phyloP scores from a whole-genome alignment of 2,797 vertebrate genomes.

The Hoplostethus atlanticus region DNA sequence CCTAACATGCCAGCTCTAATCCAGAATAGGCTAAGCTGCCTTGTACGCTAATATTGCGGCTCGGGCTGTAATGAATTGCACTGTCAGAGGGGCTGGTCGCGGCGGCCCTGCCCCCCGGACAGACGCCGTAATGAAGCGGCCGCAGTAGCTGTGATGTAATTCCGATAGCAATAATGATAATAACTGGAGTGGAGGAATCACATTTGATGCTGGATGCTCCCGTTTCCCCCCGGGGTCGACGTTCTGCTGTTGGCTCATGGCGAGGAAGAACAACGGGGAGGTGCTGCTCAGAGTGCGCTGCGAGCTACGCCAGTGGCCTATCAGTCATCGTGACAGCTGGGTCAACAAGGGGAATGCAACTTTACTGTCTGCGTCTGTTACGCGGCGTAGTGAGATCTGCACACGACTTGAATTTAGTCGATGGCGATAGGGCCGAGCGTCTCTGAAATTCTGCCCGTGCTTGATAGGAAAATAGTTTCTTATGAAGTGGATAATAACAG shows the following conservation, averaged over 20 bases:
- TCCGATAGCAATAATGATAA: constrained; percentile 64
- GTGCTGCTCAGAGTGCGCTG: constrained; percentile 47
- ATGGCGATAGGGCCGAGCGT: background rate
- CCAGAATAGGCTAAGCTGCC: constrained; percentile 57
- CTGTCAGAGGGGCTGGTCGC: constrained; percentile 52
- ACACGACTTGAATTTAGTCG: constrained; percentile 2
- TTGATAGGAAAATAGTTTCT: constrained; percentile 10
- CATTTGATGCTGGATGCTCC: constrained; percentile 52
- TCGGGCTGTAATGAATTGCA: constrained; percentile 66
- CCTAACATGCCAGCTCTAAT: constrained; percentile 67
- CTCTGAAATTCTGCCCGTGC: background rate
- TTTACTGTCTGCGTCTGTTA: constrained; percentile 40
- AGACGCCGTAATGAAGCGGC: constrained; percentile 65
- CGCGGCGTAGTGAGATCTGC: constrained; percentile 11
- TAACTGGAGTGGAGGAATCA: constrained; percentile 56
- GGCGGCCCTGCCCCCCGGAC: constrained; percentile 29
- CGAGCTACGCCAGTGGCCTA: constrained; percentile 53
- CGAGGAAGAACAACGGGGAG: constrained; percentile 33
- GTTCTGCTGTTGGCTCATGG: constrained; percentile 35
- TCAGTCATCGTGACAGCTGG: constrained; percentile 67
- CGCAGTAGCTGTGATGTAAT: constrained; percentile 58
- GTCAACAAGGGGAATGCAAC: constrained; percentile 54
- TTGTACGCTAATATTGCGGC: constrained; percentile 53
- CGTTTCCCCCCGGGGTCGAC: constrained; percentile 39
- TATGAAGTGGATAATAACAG: background rate